A percentile compares a stretch with the other conserved stretches of the same genome.
Conservation (phyloP, 2,888 invertebrate species). For the Ormia ochracea region DNA sequence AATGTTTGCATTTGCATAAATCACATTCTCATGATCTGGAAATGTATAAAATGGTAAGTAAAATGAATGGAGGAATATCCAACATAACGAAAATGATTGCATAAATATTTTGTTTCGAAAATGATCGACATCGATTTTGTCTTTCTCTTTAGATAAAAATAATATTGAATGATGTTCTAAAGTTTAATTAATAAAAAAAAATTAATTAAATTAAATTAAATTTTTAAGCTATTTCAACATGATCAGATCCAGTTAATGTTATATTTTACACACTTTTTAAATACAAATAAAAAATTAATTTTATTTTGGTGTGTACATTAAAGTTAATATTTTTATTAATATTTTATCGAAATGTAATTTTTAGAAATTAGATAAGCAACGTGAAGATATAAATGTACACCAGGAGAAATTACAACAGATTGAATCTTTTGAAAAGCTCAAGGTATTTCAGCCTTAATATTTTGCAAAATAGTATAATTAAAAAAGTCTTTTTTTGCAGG, state of each 20-base stretch:
- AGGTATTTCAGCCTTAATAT: constrained; percentile 55
- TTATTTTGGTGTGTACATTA: no score
- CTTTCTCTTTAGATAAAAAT: no score
- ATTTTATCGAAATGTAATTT: no score
- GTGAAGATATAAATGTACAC: constrained; percentile 69
- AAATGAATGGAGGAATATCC: background rate
- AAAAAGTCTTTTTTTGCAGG: constrained; percentile 44
- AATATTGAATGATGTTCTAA: no score
- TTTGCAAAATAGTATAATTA: background rate
- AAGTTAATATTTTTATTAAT: no score
- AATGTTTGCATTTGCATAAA: constrained; percentile 66
- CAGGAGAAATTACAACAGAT: constrained; percentile 67
- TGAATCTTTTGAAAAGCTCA: constrained; percentile 65
- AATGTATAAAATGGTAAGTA: constrained; percentile 65
- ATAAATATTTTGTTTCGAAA: background rate
- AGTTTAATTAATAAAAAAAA: no score
- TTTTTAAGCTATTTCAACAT: no score
- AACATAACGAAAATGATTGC: background rate
- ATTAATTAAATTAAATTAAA: no score
- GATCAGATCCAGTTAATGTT: no score
- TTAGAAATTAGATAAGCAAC: constrained; percentile 69
- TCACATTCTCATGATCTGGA: constrained; percentile 64
- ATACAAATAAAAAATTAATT: no score
- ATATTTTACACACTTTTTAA: no score
- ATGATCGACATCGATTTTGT: no score